These are phyloP conservation scores for Opisthocomus hoazin DNA, from an alignment of 2,113 vertebrate species.

Conservation along the genomic window DNA sequence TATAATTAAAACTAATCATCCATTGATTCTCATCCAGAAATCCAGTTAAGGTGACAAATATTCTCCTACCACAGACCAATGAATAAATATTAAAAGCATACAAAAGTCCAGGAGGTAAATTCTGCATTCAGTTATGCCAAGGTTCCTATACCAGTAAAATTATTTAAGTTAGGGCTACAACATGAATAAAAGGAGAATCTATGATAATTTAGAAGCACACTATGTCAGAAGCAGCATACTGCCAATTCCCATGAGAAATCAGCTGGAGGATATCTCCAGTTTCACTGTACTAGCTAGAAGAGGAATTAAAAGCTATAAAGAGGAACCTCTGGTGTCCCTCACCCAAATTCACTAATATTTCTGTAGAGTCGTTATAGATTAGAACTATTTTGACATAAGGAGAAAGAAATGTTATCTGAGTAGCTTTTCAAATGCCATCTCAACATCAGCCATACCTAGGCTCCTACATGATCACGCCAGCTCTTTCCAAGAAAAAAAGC, in stretches of 20 bases:
- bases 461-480: neutral
- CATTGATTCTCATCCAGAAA: conserved; percentile 45
- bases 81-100: neutral
- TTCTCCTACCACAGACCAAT: neutral
- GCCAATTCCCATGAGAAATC: neutral
- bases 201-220: neutral
- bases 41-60: conserved; percentile 45
- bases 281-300: neutral
- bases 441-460: neutral
- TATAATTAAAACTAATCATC: conserved; percentile 57
- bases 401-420: neutral
- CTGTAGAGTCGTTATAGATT: neutral
- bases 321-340: neutral
- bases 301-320: neutral
- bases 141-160: neutral
- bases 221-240: neutral
- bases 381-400: neutral
- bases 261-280: neutral
- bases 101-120: neutral
- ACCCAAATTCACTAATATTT: neutral
- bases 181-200: neutral
- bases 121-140: neutral
- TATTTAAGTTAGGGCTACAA: neutral
- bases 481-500: neutral
- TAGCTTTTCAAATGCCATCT: neutral